These are phyloP conservation scores for Tortrix viridana DNA, from an alignment of 2,888 invertebrate genomes.

Conservation along the genomic window DNA sequence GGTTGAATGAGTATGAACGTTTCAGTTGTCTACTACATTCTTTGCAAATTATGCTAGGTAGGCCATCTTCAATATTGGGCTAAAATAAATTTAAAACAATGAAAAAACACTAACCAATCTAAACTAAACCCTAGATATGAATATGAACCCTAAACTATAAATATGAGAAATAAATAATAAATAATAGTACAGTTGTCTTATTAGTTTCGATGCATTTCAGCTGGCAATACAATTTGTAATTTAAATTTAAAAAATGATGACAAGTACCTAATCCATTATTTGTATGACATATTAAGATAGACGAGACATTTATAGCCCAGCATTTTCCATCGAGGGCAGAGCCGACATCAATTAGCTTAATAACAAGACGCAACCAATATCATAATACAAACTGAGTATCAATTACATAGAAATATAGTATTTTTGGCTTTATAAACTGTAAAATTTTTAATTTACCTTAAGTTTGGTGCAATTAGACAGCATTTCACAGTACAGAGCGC, in stretches of 20 bases:
- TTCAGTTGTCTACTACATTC: constrained; percentile 70
- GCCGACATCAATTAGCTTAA: constrained; percentile 6
- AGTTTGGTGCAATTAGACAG: constrained; percentile 67
- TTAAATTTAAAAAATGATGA: too few relatives aligned
- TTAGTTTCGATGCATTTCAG: too few relatives aligned
- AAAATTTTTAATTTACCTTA: constrained; percentile 53
- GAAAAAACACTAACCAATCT: too few relatives aligned
- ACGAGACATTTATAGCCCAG: too few relatives aligned
- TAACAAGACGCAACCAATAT: neutral
- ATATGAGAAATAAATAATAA: too few relatives aligned
- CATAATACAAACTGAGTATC: neutral
- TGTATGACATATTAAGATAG: too few relatives aligned
- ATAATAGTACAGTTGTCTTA: too few relatives aligned
- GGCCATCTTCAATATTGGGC: constrained; percentile 64
- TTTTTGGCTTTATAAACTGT: neutral
- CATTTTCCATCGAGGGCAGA: constrained; percentile 6
- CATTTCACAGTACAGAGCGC: constrained; percentile 69
- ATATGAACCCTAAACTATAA: too few relatives aligned
- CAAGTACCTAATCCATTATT: too few relatives aligned
- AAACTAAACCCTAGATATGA: too few relatives aligned
- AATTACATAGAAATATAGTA: constrained; percentile 2
- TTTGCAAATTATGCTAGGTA: constrained; percentile 72
- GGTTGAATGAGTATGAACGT: constrained; percentile 64
- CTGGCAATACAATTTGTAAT: too few relatives aligned
- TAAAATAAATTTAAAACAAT: too few relatives aligned